Evolutionary conservation across 2,113 vertebrate genomes (phyloP).

Genomic region (Romanogobio albipinnatus): DNA sequence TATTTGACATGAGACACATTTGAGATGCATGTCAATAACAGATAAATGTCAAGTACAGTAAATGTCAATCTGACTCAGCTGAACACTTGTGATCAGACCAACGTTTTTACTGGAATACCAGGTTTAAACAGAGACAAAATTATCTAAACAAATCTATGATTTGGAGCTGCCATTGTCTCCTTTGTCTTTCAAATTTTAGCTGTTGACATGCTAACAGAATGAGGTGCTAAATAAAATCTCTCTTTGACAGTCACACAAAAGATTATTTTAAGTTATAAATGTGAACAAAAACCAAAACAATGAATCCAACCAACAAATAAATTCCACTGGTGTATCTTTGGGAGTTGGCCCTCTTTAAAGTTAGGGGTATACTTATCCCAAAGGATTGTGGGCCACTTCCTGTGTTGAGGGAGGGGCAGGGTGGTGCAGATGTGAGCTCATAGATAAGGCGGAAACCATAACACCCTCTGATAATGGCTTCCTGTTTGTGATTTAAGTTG

Average conservation of each 20-base stretch:
- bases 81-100: background rate
- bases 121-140: background rate
- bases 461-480: constrained; percentile 72
- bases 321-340: constrained; percentile 62
- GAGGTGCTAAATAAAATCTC: constrained; percentile 24
- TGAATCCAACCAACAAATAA: constrained; percentile 29
- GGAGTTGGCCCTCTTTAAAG: constrained; percentile 62
- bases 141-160: background rate
- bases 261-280: constrained; percentile 36
- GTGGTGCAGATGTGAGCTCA: constrained; percentile 70
- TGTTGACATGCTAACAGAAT: constrained; percentile 31
- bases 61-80: background rate
- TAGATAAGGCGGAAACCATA: constrained; percentile 70
- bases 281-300: constrained; percentile 38
- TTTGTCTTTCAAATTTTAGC: background rate
- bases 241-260: constrained; percentile 16
- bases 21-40: background rate
- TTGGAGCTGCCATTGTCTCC: background rate
- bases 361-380: constrained; percentile 47
- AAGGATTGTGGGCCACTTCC: constrained; percentile 66
- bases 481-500: constrained; percentile 72
- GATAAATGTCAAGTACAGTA: background rate
- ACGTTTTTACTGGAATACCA: background rate
- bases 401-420: constrained; percentile 61
- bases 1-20: background rate